Evolutionary conservation across 2,797 vertebrate species (phyloP), one percentile per base, ranked within the genome.

Genomic region (Petrocephalus sullivani): DNA sequence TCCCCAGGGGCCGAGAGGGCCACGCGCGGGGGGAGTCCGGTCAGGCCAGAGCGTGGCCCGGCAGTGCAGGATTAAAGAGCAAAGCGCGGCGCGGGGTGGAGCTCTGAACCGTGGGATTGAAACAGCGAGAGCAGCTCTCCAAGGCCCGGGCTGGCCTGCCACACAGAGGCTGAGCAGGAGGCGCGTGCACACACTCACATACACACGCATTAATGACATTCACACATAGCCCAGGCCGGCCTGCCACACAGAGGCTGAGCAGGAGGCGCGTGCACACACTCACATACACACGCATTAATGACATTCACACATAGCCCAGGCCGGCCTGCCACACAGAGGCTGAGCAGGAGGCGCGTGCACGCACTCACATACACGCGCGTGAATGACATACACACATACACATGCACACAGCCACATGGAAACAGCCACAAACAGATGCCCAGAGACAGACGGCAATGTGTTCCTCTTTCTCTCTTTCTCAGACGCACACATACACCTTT

Each of bases 71-170:
- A 56, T 51, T 87, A 84, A 64, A 64, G 14, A 87, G 75, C 14
- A 9, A 14, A 54, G 23, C 2, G 28, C 8, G 23, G 53, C 46
- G 5, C 5, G 2, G 10, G 21, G 28, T 10, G n/a, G 33, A 2
- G 67, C 85, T 60, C 84, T 81, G 84, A 89, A 86, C 85, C 71
- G 56, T 53, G 37, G 54, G 60, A 88, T 86, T 88, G 83, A 33
- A 85, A 87, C 85, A 87, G 85, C 23, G 14, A 61, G 54, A 85
- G 85, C 78, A 64, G 82, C 23, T 33, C 54, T 16, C 85, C 64
- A 28, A 64, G 46, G 33, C 37, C 41, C n/a, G n/a, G 0, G 64
- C 54, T 9, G 46, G 16, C 4, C 0, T 56, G 49, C 53, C 61
- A 53, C 86, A 54, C 56, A 56, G 75, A 89, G 57, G 85, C 37